Evolutionary conservation across 2,113 vertebrate genomes (phyloP).

Genomic region (Gadus macrocephalus): DNA sequence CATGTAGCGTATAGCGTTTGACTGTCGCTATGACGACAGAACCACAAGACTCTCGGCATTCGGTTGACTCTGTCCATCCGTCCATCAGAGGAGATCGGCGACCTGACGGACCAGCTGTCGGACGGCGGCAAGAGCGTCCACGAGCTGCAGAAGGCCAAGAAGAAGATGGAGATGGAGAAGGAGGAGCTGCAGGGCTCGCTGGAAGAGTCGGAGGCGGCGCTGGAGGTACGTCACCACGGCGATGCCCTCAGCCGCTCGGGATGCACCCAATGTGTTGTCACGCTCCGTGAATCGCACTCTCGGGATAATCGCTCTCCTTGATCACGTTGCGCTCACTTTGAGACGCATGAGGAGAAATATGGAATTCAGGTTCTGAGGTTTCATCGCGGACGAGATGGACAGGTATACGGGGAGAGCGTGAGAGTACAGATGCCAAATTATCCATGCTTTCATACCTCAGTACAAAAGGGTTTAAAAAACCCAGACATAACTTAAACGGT

Average conservation of each 20-base stretch:
- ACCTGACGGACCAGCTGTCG: constrained; percentile 76
- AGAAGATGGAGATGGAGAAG: constrained; percentile 80
- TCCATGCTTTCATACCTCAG: too few relatives aligned
- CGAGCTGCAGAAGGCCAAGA: constrained; percentile 77
- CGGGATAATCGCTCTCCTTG: not conserved
- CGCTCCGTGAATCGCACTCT: not conserved
- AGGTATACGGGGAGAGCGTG: not conserved
- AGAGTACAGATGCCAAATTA: not conserved
- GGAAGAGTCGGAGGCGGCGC: constrained; percentile 75
- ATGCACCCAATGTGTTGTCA: not conserved
- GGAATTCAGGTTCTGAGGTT: too few relatives aligned
- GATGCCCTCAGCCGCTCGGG: too few relatives aligned
- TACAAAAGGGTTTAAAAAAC: too few relatives aligned
- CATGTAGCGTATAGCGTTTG: too few relatives aligned
- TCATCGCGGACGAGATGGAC: too few relatives aligned
- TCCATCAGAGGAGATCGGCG: constrained; percentile 68
- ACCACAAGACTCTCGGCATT: too few relatives aligned
- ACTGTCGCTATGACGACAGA: too few relatives aligned
- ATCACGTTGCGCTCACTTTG: not conserved
- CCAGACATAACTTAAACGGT: too few relatives aligned
- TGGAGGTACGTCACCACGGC: constrained; percentile 61
- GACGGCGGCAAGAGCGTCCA: constrained; percentile 76
- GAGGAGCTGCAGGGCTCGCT: constrained; percentile 76
- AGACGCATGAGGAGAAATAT: not conserved
- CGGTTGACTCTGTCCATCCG: not conserved